Conservation (phyloP, 1,140 invertebrate species). For the Pseudomyrmex cubaensis region DNA sequence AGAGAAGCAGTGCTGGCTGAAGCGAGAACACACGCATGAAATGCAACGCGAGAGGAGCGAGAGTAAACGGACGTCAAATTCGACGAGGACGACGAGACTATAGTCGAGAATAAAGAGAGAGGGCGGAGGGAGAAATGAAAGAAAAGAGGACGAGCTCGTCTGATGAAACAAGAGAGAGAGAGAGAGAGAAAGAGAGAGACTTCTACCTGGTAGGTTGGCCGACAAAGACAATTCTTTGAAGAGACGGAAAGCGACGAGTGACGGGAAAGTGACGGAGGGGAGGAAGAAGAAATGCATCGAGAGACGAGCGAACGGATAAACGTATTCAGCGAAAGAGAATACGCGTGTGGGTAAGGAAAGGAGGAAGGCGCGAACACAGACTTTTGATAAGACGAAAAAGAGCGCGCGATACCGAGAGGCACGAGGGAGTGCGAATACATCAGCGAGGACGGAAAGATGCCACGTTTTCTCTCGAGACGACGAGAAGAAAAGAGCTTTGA, state of each 20-base stretch:
- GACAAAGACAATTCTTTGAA: slow-evolving; percentile 20
- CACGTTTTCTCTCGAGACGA: background rate
- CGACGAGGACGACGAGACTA: slow-evolving; percentile 15
- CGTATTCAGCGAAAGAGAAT: slow-evolving; percentile 31
- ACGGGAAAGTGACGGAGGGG: slow-evolving; percentile 20
- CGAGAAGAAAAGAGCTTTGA: background rate
- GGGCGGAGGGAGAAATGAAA: background rate
- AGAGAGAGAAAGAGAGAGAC: slow-evolving; percentile 7
- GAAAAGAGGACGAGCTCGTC: background rate
- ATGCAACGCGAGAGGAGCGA: slow-evolving; percentile 41
- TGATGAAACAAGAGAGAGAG: background rate
- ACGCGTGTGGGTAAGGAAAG: background rate
- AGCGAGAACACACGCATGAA: slow-evolving; percentile 50
- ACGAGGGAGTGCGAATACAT: too few species aligned
- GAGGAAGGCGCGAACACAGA: background rate
- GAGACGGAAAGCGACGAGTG: background rate
- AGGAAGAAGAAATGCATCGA: background rate
- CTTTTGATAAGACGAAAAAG: background rate
- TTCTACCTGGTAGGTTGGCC: slow-evolving; percentile 3
- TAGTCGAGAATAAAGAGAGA: slow-evolving; percentile 8
- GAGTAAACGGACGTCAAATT: slow-evolving; percentile 37
- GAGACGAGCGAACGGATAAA: slow-evolving; percentile 29
- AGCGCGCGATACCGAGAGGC: background rate
- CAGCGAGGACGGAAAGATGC: too few species aligned
- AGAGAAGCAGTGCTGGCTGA: slow-evolving; percentile 39